Conservation (phyloP, 2,797 vertebrate species). For the Paedocypris micromegethes region DNA sequence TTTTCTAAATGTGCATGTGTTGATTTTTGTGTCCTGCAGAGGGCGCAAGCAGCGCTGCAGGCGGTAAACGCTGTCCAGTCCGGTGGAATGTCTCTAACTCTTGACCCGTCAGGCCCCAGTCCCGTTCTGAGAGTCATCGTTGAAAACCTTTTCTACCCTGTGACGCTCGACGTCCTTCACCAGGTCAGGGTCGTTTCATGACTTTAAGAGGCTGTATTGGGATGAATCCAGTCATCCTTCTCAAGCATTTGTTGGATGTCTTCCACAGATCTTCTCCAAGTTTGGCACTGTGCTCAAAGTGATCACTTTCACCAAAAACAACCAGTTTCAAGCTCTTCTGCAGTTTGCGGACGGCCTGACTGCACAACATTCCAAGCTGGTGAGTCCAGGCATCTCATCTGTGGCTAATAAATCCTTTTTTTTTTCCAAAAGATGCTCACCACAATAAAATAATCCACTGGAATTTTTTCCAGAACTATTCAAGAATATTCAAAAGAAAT, state of each 20-base stretch:
- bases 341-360: conserved; percentile 85
- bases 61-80: conserved; percentile 81
- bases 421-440: neutral
- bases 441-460: neutral
- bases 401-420: neutral
- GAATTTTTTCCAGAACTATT: too few relatives aligned
- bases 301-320: conserved; percentile 97
- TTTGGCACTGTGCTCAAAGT: conserved; percentile 92
- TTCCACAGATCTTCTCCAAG: conserved; percentile 88
- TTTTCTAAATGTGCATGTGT: neutral
- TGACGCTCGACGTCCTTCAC: conserved; percentile 88
- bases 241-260: too few relatives aligned
- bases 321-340: conserved; percentile 90
- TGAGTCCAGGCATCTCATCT: conserved; percentile 61
- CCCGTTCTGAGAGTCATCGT: conserved; percentile 90
- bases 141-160: conserved; percentile 92
- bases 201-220: too few relatives aligned
- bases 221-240: too few relatives aligned
- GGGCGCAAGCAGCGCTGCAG: conserved; percentile 88
- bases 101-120: conserved; percentile 75
- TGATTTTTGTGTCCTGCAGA: conserved; percentile 58
- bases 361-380: conserved; percentile 89
- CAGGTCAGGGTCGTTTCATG: conserved; percentile 68
- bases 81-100: conserved; percentile 66
- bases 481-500: too few relatives aligned